phyloP scores from a whole-genome alignment of 2,797 vertebrate species.

The Coluber constrictor region DNA sequence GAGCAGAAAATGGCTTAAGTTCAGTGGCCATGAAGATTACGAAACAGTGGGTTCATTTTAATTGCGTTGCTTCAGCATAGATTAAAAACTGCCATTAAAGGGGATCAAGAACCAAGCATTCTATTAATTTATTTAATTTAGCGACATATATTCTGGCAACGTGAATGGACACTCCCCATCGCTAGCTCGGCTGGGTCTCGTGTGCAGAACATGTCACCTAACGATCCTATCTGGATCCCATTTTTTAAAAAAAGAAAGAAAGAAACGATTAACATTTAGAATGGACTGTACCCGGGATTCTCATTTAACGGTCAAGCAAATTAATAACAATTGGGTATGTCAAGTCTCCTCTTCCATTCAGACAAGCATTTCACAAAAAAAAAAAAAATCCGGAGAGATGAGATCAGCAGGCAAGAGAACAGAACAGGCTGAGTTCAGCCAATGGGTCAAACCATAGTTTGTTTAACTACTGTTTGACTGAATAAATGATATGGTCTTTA shows the following conservation, averaged over 20 bases:
- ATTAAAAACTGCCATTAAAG: constrained; percentile 13
- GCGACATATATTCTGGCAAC: constrained; percentile 14
- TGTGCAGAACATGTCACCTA: constrained; percentile 37
- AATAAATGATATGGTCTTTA: neutral
- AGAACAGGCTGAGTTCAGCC: neutral
- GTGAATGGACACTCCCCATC: constrained; percentile 37
- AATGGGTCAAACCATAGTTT: neutral
- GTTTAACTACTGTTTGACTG: neutral
- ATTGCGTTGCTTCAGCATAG: constrained; percentile 21
- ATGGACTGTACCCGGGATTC: neutral
- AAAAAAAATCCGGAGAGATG: neutral
- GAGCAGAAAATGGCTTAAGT: constrained; percentile 19
- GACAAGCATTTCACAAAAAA: neutral
- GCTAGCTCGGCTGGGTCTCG: constrained; percentile 4
- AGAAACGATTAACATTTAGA: constrained; percentile 23
- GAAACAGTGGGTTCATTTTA: constrained; percentile 33
- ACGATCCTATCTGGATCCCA: constrained; percentile 34
- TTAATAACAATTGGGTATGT: neutral
- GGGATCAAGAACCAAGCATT: neutral
- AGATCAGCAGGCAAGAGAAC: neutral
- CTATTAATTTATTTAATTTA: constrained; percentile 27
- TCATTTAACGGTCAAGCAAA: neutral
- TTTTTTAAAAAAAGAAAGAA: neutral
- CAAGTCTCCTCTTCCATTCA: neutral
- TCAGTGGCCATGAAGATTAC: constrained; percentile 22